Evolutionary conservation across 2,797 vertebrate genomes (phyloP), one percentile per base, ranked within the genome.

Genomic region (Rhynchotus rufescens): DNA sequence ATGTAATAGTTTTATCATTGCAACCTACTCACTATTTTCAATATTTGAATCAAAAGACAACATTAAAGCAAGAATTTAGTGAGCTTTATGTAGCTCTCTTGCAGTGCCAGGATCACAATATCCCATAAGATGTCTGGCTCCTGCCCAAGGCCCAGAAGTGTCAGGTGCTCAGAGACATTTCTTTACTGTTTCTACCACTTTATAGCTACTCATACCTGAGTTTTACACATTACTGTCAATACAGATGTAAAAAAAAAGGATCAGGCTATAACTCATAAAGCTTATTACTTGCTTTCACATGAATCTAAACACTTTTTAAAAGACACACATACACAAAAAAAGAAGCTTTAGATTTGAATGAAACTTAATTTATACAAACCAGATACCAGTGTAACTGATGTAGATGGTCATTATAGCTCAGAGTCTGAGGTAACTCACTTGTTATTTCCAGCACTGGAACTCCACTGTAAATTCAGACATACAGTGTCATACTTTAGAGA

Each of bases 41-140:
- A 67, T 42, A 88, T 34, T 65, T 2, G 6, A 91, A 92, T 89
- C 61, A 94, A 89, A 90, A 76, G 64, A n/a, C 56, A 95, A 88
- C 30, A 61, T 82, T 81, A 81, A 91, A 93, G 71, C n/a, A 64
- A 79, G 68, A 86, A 82, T 68, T 80, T 54, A 32, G 28, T 20
- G 65, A 59, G 47, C 21, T 26, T 86, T 71, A 64, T 81, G 57
- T 42, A 84, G 57, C 30, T 74, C 10, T 81, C 16, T 32, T 73
- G 66, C 38, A 75, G 49, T 66, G 57, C 57, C 67, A 87, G 65
- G 67, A 81, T 86, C 64, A 28, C n/a, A 71, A 22, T 21, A 86
- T 15, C 13, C 22, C 42, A 62, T 66, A 60, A 89, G 61, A 5
- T 2, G 3, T 26, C 67, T 86, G 80, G 44, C 32, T 94, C 30